Base-by-base conservation (phyloP, 2,113 vertebrate species). In the Saguinus midas region DNA sequence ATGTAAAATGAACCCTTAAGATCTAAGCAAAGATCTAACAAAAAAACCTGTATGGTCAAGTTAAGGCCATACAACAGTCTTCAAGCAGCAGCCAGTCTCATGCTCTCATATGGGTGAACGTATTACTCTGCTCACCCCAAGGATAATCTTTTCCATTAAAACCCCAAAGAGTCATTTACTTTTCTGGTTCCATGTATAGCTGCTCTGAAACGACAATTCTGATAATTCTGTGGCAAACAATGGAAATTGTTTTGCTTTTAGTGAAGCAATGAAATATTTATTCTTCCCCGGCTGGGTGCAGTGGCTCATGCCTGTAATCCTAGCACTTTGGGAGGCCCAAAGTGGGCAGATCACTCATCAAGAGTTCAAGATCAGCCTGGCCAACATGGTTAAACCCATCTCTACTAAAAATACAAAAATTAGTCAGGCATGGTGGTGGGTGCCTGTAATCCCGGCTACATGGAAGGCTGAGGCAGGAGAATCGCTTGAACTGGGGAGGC, bases 101-200 rank as follows among this genome's bases (percentile, higher is more conserved):
- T 1, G 48, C 18, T 50, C 5, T 13, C 10, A 61, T 13, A 8
- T 6, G 72, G 81, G 17, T 50, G 76, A 80, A 90, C 5, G 16
- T 40, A 25, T 75, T 68, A 21, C 27, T 68, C 78, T 64, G 48
- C 52, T 83, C 12, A n/a, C 48, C 32, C 12, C 21, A 86, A 89
- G 87, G 37, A 78, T 88, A 95, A 84, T 57, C 25, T 45, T 40
- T 95, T 86, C 35, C 43, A 80, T 21, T 43, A 87, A 87, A 58
- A 14, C 27, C 32, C 29, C 17, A 90, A 50, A 55, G 55, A 35
- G 3, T 78, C 70, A 66, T 8, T 84, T 68, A 57, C 20, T 93
- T 81, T 91, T 66, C 78, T 81, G 86, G 45, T 87, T 20, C 55
- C 50, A 40, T 6, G 6, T 3, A 48, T 0, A 80, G 16, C 4